Base-by-base conservation (phyloP, 2,888 invertebrate genomes). In the Elegia similella region DNA sequence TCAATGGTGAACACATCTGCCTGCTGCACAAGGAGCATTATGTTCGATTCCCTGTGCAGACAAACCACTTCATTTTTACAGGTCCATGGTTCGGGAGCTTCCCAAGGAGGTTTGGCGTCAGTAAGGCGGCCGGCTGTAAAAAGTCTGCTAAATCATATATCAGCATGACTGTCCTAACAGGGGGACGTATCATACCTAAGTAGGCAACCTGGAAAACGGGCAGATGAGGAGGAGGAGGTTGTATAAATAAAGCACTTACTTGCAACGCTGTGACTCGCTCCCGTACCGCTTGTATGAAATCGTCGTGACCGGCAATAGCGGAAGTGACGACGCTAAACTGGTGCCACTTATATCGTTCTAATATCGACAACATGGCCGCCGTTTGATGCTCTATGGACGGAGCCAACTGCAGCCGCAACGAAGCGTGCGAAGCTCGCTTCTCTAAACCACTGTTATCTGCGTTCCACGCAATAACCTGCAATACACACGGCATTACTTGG, bases 331-430 rank as follows among this genome's bases (percentile, higher is more conserved):
- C 96, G 69, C 97, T 96, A 88, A 98, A 98, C 83, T 98, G 97
- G 80, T 97, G 97, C 98, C 98, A 98, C 87, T 97, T 97, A 92
- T 99, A 99, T 68, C 98, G 94, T 85, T 97, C 96, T 76, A 99
- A 92, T 75, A 99, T 97, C 78, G 97, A 97, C 72, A 99, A 87
- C 98, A 99, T 98, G 57, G 98, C 98, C 55, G 97, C 96, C 43
- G 98, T 98, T 89, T 98, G 99, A 83, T 99, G 99, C 86, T 98
- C 97, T 72, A 99, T 94, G 57, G 98, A 98, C 62, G 99, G 99
- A 57, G 99, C 99, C 83, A 99, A 93, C 88, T 99, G 99, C 65
- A 98, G 93, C 76, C 97, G 96, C 72, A 98, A 92, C 60, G 97
- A 97, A 54, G 97, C 96, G 84, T 97, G 96, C 29, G 97, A 96